Evolutionary conservation across 2,888 invertebrate species (phyloP), one percentile per base, ranked within the genome.

Genomic region (Tanytarsus gracilentus): DNA sequence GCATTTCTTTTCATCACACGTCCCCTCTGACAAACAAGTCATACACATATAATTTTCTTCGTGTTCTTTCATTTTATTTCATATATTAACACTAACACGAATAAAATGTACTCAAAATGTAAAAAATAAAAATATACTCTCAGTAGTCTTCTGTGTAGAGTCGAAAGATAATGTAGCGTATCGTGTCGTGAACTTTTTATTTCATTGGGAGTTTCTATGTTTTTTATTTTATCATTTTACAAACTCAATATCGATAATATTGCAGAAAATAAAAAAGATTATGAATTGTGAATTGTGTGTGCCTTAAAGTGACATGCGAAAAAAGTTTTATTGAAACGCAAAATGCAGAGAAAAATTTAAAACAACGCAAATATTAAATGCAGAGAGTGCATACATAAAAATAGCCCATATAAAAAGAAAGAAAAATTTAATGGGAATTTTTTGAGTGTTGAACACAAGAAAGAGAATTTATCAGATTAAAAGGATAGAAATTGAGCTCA

Each of bases 321-420:
- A 52, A 50, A 23, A 30, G 25, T 21, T 5, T n/a, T n/a, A 50
- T 25, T 6, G 9, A 53, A 53, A 53, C 21, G 23, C 39, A 23
- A 16, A 55, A 26, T 14, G 14, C 14, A 36, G 40, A 55, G 36
- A 39, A 40, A 58, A 58, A 23, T 44, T 29, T 44, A 18, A 51
- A 44, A 44, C 44, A 55, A 49, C 25, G 25, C 26, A 27, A 21
- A 26, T 16, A 49, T 14, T 11, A 49, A 30, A 4, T 26, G 18
- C 27, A 55, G 27, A 58, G 14, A 58, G 27, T 18, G 44, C 44
- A 44, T 44, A 29, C 21, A 58, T 29, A 58, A 58, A 56, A 58
- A 58, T 58, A 58, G 58, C 58, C 58, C 58, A 40, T 25, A 6
- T 5, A 7, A 58, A 16, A 25, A 26, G 30, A 6, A 30, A 30